phyloP scores from a whole-genome alignment of 2,113 vertebrate species.

The Lophius piscatorius region DNA sequence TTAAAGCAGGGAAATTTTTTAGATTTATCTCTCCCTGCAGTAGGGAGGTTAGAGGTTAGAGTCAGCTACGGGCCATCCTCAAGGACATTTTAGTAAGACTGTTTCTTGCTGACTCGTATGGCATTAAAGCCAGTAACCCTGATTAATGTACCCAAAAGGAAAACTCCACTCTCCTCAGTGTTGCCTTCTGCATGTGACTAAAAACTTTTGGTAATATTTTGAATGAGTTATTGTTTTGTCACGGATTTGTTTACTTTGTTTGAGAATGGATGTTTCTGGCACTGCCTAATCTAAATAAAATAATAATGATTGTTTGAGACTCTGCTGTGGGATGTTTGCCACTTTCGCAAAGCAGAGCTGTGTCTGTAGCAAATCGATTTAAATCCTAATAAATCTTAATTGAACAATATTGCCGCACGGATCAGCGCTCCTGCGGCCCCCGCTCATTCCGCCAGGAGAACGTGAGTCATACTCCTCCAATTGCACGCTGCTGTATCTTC shows the following conservation, averaged over 20 bases:
- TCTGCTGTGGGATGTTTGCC: neutral
- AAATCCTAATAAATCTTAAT: neutral
- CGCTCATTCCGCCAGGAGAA: constrained; percentile 9
- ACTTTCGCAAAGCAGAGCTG: neutral
- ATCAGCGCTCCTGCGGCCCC: constrained; percentile 7
- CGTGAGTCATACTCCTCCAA: constrained; percentile 27
- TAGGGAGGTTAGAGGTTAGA: constrained; percentile 33
- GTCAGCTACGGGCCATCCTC: constrained; percentile 27
- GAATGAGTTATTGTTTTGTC: neutral
- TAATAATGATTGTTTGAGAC: neutral
- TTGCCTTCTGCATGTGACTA: no score
- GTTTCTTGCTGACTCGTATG: constrained; percentile 1
- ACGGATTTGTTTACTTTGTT: constrained; percentile 1
- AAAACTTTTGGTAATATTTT: neutral
- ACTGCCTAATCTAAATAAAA: constrained; percentile 2
- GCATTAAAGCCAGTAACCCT: constrained; percentile 18
- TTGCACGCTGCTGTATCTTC: constrained; percentile 13
- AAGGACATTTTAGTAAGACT: constrained; percentile 28
- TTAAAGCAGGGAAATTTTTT: constrained; percentile 28
- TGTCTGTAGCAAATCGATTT: constrained; percentile 10
- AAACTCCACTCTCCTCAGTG: constrained; percentile 16
- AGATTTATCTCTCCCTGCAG: constrained; percentile 14
- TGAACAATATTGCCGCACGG: constrained; percentile 9
- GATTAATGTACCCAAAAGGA: constrained; percentile 5
- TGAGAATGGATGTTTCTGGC: neutral